Percentiles rank a stretch among this genome's conserved stretches.
These are phyloP conservation scores for Dermatemys mawii DNA, from an alignment of 2,113 vertebrate genomes.

Conservation along the genomic window DNA sequence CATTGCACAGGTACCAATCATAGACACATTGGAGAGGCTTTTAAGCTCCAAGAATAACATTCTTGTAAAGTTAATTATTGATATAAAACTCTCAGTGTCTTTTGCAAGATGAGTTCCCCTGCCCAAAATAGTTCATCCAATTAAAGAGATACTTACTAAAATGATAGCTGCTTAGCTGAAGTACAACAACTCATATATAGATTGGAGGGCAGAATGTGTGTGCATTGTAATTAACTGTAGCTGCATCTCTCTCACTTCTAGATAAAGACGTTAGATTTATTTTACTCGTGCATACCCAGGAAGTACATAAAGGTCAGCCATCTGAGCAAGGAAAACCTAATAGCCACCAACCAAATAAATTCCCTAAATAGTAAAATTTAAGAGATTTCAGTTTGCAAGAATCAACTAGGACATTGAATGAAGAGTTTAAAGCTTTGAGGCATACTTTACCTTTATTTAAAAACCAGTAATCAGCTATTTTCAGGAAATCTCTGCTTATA, in stretches of 20 bases:
- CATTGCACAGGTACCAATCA: background rate
- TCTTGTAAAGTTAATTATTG: conserved; percentile 9
- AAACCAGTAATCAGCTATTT: background rate
- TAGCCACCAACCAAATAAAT: conserved; percentile 33
- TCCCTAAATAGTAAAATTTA: conserved; percentile 24
- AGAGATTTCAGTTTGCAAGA: conserved; percentile 25
- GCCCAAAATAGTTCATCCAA: background rate
- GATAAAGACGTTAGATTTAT: background rate
- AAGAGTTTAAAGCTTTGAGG: conserved; percentile 42
- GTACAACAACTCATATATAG: background rate
- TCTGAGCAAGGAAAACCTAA: conserved; percentile 36
- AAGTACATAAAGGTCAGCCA: conserved; percentile 28
- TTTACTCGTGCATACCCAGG: conserved; percentile 28
- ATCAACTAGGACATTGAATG: conserved; percentile 26
- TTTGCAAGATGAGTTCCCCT: conserved; percentile 31
- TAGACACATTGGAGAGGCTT: background rate
- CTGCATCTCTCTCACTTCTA: background rate
- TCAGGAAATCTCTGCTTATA: background rate
- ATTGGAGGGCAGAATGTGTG: conserved; percentile 3
- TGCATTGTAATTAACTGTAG: background rate
- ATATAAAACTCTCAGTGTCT: conserved; percentile 27
- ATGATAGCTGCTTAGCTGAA: background rate
- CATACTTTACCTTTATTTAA: background rate
- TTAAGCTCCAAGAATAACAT: background rate
- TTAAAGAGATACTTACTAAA: conserved; percentile 5